A percentile compares a stretch with the other conserved stretches of the same genome.
Conservation (phyloP, 64 coral and sea anemone species). For the Stylophora pistillata region DNA sequence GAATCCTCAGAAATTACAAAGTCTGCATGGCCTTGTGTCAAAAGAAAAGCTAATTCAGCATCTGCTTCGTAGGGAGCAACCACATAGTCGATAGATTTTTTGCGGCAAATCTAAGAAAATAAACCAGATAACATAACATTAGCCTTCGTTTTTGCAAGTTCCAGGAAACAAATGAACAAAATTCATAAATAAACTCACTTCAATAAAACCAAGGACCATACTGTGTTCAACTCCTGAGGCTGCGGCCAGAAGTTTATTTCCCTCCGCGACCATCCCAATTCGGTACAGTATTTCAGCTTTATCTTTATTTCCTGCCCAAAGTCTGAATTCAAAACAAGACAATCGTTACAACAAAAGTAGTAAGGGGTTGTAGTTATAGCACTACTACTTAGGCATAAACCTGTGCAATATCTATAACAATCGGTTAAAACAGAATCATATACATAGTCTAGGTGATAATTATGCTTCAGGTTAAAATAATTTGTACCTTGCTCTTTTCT, state of each 20-base stretch:
- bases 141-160: neutral
- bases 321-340: neutral
- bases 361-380: neutral
- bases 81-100: slow-evolving; percentile 22
- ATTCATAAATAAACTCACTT: neutral
- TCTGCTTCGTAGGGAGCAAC: slow-evolving; percentile 51
- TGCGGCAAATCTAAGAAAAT: slow-evolving; percentile 15
- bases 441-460: too few relatives aligned
- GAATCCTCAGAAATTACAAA: slow-evolving; percentile 37
- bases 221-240: neutral
- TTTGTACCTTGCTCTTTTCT: slow-evolving; percentile 18
- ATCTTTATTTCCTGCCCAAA: neutral
- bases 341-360: neutral
- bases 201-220: slow-evolving; percentile 3
- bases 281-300: neutral
- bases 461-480: slow-evolving; percentile 2
- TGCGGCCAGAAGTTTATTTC: neutral
- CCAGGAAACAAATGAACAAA: slow-evolving; percentile 3
- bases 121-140: neutral
- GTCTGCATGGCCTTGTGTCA: slow-evolving; percentile 7
- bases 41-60: slow-evolving; percentile 31
- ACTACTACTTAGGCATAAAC: neutral
- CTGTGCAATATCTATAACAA: neutral
- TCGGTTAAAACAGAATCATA: neutral
- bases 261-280: neutral